Evolutionary conservation across 2,797 vertebrate genomes (phyloP), one percentile per base, ranked within the genome.

Genomic region (Danio tinwini): DNA sequence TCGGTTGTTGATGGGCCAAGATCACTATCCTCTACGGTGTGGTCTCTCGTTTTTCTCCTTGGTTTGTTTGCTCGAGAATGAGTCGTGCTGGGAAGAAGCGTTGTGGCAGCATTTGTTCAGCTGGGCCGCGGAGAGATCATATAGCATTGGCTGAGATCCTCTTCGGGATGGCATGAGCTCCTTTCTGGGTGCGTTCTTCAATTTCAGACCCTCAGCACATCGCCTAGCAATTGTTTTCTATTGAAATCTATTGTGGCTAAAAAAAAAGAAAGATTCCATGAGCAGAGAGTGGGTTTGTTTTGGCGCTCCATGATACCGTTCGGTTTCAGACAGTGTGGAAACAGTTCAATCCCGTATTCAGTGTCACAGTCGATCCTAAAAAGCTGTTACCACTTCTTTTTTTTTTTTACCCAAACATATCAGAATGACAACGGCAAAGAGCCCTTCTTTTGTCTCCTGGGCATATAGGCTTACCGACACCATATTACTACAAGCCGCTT

Each of bases 191-290:
- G 64, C 44, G 10, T 78, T 87, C 87, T 92, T 91, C 87, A 84
- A 88, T 93, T 93, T 92, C 91, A 88, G 84, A 87, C 85, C 83
- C 86, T 91, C 91, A 89, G 90, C 92, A 92, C 88, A 88, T 91
- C 84, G 53, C 82, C 37, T 81, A 12, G 71, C 87, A 80, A 90
- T 88, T 88, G 84, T 88, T 91, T 91, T 90, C 89, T 84, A 67
- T 88, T 85, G 88, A 86, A 86, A 89, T 91, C 90, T 92, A 92
- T 91, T 89, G 89, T 76, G 86, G 82, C 68, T 85, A 29, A 29
- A 29, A 29, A 29, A 90, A 90, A 88, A 86, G 87, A 88, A 89
- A 86, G 85, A 90, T 88, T 92, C 90, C 85, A 86, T 87, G 88
- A 86, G 67, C 6, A 81, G 88, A 44, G 87, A 88, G 86, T 85